phyloP scores from a whole-genome alignment of 1,140 invertebrate species.

The Alviniconcha marisindica region DNA sequence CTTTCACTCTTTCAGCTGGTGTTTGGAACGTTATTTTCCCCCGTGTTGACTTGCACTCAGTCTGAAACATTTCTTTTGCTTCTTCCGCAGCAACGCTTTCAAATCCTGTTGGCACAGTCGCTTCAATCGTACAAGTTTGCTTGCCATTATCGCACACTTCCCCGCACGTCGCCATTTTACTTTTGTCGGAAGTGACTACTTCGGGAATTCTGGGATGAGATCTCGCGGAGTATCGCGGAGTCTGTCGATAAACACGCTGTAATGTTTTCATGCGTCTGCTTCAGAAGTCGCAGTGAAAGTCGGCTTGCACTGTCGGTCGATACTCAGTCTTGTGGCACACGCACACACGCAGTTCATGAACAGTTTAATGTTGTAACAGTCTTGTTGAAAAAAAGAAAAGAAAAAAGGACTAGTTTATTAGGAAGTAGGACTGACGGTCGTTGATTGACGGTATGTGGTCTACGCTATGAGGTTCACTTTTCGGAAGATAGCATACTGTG shows the following conservation, averaged over 20 bases:
- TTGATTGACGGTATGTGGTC: slow-evolving; percentile 7
- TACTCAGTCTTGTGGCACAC: background rate
- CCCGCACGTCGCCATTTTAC: background rate
- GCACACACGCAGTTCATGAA: background rate
- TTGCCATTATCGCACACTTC: background rate
- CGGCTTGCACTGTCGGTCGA: too few species aligned
- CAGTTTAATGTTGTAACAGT: background rate
- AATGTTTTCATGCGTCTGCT: slow-evolving; percentile 1
- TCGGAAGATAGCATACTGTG: slow-evolving; percentile 63
- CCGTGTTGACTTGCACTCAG: slow-evolving; percentile 68
- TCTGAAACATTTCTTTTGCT: slow-evolving; percentile 77
- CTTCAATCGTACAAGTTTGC: slow-evolving; percentile 71
- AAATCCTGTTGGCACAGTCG: slow-evolving; percentile 79
- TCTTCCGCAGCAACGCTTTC: slow-evolving; percentile 79
- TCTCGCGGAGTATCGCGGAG: background rate
- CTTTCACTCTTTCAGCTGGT: slow-evolving; percentile 68
- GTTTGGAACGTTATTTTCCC: slow-evolving; percentile 79
- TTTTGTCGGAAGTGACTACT: background rate
- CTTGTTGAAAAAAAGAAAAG: background rate
- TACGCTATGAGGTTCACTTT: slow-evolving; percentile 57
- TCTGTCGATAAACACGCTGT: background rate
- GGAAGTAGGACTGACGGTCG: slow-evolving; percentile 9
- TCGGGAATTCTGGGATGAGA: background rate
- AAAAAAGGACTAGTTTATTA: background rate
- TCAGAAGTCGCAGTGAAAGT: too few species aligned